Percentiles rank a stretch among this genome's conserved stretches.
phyloP scores from a whole-genome alignment of 2,113 vertebrate genomes.

The Gavialis gangeticus region DNA sequence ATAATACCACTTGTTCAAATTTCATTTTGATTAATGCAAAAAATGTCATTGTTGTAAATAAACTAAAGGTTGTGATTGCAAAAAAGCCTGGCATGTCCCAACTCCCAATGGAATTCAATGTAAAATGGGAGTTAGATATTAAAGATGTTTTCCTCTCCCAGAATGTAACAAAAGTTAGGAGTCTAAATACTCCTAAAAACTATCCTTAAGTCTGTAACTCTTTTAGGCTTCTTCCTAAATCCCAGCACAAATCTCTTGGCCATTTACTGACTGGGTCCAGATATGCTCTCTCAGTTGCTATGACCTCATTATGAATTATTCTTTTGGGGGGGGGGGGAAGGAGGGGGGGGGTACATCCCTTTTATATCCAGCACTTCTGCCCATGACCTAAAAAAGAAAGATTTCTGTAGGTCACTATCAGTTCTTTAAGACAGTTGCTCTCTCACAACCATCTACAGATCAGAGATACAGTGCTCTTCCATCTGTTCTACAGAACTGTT shows the following conservation, averaged over 20 bases:
- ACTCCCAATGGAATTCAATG: not conserved
- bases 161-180: not conserved
- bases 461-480: conserved; percentile 9
- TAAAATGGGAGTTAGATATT: not conserved
- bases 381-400: conserved; percentile 62
- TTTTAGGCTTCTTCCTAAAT: not conserved
- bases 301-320: conserved; percentile 57
- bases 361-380: conserved; percentile 59
- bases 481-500: not conserved
- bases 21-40: too few relatives aligned
- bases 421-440: conserved; percentile 6
- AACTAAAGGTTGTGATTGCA: too few relatives aligned
- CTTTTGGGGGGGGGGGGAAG: not conserved
- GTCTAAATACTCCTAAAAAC: conserved; percentile 11
- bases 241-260: conserved; percentile 42
- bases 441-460: conserved; percentile 37
- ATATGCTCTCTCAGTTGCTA: conserved; percentile 63
- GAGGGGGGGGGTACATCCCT: conserved; percentile 25
- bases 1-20: too few relatives aligned
- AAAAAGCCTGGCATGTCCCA: too few relatives aligned
- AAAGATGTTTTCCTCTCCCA: not conserved
- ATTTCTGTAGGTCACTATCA: conserved; percentile 43
- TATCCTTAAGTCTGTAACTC: not conserved
- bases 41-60: too few relatives aligned
- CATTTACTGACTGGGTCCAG: conserved; percentile 59